phyloP scores from a whole-genome alignment of 2,888 invertebrate species.

The Lasioglossum villosulum region DNA sequence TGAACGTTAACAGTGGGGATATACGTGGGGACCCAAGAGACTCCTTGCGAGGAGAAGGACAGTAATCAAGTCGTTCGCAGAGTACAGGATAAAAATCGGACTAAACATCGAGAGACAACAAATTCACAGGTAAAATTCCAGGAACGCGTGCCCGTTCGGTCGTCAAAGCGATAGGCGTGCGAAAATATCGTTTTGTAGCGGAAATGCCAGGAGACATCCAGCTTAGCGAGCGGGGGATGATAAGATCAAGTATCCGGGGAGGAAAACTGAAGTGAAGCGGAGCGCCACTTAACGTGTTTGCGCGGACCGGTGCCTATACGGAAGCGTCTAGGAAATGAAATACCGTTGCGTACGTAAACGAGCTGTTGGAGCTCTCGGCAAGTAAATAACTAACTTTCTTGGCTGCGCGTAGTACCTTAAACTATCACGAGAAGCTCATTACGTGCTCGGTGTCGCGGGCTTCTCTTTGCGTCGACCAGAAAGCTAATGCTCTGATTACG shows the following conservation, averaged over 20 bases:
- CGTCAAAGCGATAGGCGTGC: neutral
- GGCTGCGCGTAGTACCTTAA: slow-evolving; percentile 69
- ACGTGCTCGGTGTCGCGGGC: slow-evolving; percentile 53
- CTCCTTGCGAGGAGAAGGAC: too few species aligned
- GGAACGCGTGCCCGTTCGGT: neutral
- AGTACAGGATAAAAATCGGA: too few species aligned
- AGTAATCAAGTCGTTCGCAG: neutral
- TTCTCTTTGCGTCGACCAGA: slow-evolving; percentile 49
- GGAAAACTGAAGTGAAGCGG: slow-evolving; percentile 27
- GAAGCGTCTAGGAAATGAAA: slow-evolving; percentile 73
- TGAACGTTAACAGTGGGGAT: too few species aligned
- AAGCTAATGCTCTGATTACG: slow-evolving; percentile 68
- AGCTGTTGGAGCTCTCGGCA: slow-evolving; percentile 67
- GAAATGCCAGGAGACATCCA: slow-evolving; percentile 24
- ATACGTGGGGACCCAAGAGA: too few species aligned
- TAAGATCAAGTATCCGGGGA: slow-evolving; percentile 50
- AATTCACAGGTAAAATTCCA: neutral
- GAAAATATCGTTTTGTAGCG: neutral
- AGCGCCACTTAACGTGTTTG: slow-evolving; percentile 74
- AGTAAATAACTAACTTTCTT: slow-evolving; percentile 78
- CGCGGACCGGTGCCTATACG: slow-evolving; percentile 65
- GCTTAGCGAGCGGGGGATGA: slow-evolving; percentile 25
- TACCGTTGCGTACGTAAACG: slow-evolving; percentile 76
- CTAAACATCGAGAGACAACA: neutral
- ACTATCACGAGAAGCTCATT: slow-evolving; percentile 69